These are phyloP conservation scores for Chymomyza costata DNA, from an alignment of 1,140 invertebrate species.

Conservation along the genomic window DNA sequence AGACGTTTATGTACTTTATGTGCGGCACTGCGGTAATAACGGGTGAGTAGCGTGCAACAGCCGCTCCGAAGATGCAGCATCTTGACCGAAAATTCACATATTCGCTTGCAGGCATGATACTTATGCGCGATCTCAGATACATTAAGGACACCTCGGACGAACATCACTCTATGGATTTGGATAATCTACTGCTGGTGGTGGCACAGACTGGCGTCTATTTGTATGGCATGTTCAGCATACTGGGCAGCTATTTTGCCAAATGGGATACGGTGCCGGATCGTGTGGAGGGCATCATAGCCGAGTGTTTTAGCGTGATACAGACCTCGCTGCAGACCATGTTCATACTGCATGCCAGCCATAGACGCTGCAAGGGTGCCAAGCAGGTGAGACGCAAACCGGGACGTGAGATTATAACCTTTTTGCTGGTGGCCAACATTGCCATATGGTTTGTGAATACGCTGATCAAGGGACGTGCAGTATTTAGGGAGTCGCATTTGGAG, in stretches of 20 bases:
- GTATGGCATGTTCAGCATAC: conserved; percentile 91
- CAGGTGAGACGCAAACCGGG: conserved; percentile 85
- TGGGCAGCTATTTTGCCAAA: conserved; percentile 85
- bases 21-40: conserved; percentile 60
- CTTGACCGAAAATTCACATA: neutral
- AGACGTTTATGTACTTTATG: conserved; percentile 81
- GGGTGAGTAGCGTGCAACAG: no score
- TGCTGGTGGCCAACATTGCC: conserved; percentile 89
- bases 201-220: conserved; percentile 92
- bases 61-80: no score
- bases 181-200: conserved; percentile 89
- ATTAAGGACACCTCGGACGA: conserved; percentile 77
- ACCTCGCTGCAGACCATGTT: conserved; percentile 88
- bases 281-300: conserved; percentile 78
- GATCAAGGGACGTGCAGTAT: conserved; percentile 88
- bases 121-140: conserved; percentile 80
- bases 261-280: conserved; percentile 77
- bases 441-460: conserved; percentile 91
- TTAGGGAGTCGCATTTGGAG: conserved; percentile 84
- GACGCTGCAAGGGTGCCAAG: conserved; percentile 79
- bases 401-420: conserved; percentile 88
- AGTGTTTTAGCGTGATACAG: conserved; percentile 80
- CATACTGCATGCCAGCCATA: conserved; percentile 88
- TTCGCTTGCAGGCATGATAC: conserved; percentile 77
- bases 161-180: conserved; percentile 82